Percentiles rank a stretch among this genome's conserved stretches.
Evolutionary conservation across 2,113 vertebrate species (phyloP).

Genomic region (Thermophis baileyi): DNA sequence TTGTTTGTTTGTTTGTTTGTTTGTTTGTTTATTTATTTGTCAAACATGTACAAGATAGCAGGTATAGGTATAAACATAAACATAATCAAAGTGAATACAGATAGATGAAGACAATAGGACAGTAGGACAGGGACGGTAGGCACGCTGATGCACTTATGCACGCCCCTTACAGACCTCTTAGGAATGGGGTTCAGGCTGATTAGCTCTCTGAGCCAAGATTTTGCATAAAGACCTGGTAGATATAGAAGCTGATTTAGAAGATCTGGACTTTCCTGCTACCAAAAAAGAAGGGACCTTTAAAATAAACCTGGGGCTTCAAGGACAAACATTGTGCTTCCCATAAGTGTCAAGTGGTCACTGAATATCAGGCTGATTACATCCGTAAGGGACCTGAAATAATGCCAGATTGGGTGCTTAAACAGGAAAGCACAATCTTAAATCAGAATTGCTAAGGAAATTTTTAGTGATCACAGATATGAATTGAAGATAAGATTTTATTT

Average conservation of each 20-base stretch:
- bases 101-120: too few relatives aligned
- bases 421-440: neutral
- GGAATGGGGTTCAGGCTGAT: neutral
- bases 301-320: neutral
- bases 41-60: too few relatives aligned
- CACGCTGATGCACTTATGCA: too few relatives aligned
- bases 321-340: neutral
- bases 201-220: neutral
- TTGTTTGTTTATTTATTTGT: too few relatives aligned
- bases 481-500: neutral
- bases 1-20: too few relatives aligned
- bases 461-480: neutral
- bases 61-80: too few relatives aligned
- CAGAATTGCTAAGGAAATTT: neutral
- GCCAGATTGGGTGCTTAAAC: neutral
- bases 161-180: too few relatives aligned
- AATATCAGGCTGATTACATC: neutral
- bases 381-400: neutral
- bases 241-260: neutral
- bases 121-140: too few relatives aligned
- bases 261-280: neutral
- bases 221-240: neutral
- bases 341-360: neutral
- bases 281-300: neutral
- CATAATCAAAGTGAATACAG: too few relatives aligned